Base-by-base conservation (phyloP, 37 sponge, comb jelly and placozoan genomes). In the Aplysina aerophoba region DNA sequence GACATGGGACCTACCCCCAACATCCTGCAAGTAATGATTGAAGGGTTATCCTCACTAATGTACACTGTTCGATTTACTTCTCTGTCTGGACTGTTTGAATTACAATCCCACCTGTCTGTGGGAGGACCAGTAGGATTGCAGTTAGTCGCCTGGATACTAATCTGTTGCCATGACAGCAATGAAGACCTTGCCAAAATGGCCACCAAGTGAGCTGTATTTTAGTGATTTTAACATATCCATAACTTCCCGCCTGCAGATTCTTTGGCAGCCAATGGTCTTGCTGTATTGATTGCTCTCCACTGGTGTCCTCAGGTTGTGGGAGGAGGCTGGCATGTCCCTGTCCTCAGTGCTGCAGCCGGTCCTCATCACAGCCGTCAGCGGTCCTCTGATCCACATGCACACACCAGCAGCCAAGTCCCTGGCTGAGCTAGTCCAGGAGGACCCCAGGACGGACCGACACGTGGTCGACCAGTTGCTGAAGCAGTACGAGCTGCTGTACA, bases 271-370 rank as follows among this genome's bases (percentile, higher is more conserved):
- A 11, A 3, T 71, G 6, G 20, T 19, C n/a, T 22, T 75, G 50
- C 24, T 79, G 50, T 35, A 21, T 81, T 40, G 56, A 15, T 80
- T 34, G 15, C 22, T 30, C 63, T 19, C 20, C 31, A 11, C 15
- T 16, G 3, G 0, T 75, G 34, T 0, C 50, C 60, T 16, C 58
- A 93, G 94, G 44, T 81, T 93, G 54, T 93, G 94, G 94, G 75
- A 85, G 34, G 30, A 54, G 21, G 21, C 56, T 15, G 77, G 84
- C 56, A 33, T 38, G 27, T 36, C 57, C 0, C 73, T 87, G 40
- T 55, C 84, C 28, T 17, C 50, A 19, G 85, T 84, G 16, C 64
- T 93, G n/a, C 73, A 59, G 16, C 66, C 22, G n/a, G 8, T 41
- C 14, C 55, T 86, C 27, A 41, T 80, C 69, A 25, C 60, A 25